These are phyloP conservation scores for Apamea anceps DNA, from an alignment of 2,888 invertebrate genomes.

Conservation along the genomic window DNA sequence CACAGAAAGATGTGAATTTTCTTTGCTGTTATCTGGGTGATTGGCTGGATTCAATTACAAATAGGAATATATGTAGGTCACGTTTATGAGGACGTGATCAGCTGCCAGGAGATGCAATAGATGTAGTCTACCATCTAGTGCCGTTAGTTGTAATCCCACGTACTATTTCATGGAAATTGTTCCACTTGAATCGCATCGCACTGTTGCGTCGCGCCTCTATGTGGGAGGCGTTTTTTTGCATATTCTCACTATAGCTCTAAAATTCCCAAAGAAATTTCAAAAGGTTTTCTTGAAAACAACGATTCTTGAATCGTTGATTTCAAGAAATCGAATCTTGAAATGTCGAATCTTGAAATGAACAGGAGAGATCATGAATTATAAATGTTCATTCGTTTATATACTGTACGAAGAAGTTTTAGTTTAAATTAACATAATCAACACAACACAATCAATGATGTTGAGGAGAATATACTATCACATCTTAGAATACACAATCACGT, in stretches of 20 bases:
- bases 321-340: no score
- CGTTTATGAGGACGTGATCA: slow-evolving; percentile 4
- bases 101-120: not conserved
- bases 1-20: not conserved
- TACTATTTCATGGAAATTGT: not conserved
- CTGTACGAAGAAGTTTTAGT: not conserved
- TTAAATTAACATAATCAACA: not conserved
- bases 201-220: not conserved
- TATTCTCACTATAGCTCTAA: not conserved
- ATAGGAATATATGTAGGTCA: slow-evolving; percentile 7
- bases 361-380: not conserved
- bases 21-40: not conserved
- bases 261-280: not conserved
- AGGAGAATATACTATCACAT: not conserved
- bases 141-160: not conserved
- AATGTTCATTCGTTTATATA: not conserved
- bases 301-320: no score
- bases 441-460: not conserved
- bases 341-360: no score
- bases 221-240: not conserved
- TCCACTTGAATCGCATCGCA: not conserved
- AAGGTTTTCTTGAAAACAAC: not conserved
- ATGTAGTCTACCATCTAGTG: not conserved
- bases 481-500: not conserved
- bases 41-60: slow-evolving; percentile 18